Evolutionary conservation across 2,888 invertebrate species (phyloP).

Genomic region (Gonocerus acuteangulatus): DNA sequence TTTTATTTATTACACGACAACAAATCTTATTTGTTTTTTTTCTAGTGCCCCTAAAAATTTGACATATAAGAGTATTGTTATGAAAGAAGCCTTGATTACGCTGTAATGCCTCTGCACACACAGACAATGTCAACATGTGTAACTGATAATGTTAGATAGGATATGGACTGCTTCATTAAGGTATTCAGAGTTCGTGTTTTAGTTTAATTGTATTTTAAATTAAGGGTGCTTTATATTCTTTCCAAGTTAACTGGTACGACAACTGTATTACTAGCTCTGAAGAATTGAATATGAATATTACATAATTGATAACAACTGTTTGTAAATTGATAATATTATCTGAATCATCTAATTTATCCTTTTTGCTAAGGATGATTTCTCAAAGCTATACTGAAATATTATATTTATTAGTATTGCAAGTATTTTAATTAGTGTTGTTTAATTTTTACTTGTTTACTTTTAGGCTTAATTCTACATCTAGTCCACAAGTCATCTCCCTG

Average conservation of each 20-base stretch:
- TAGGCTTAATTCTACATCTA: conserved; percentile 11
- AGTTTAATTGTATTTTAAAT: no score
- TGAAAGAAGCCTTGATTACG: conserved; percentile 13
- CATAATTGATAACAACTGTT: conserved; percentile 37
- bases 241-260: no score
- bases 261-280: not conserved
- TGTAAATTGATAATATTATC: conserved; percentile 36
- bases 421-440: not conserved
- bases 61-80: no score
- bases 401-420: not conserved
- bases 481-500: not conserved
- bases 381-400: no score
- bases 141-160: conserved; percentile 23
- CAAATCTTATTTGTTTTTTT: no score
- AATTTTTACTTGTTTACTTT: not conserved
- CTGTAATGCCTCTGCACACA: not conserved
- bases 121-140: conserved; percentile 16
- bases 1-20: no score
- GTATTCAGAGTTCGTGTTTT: not conserved
- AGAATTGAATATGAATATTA: conserved; percentile 27
- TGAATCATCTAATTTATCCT: conserved; percentile 8
- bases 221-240: no score
- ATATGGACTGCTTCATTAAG: conserved; percentile 13
- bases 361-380: not conserved
- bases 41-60: no score